Percentiles rank a stretch among this genome's conserved stretches.
Evolutionary conservation across 2,888 invertebrate species (phyloP).

Genomic region (Julus scanicus): DNA sequence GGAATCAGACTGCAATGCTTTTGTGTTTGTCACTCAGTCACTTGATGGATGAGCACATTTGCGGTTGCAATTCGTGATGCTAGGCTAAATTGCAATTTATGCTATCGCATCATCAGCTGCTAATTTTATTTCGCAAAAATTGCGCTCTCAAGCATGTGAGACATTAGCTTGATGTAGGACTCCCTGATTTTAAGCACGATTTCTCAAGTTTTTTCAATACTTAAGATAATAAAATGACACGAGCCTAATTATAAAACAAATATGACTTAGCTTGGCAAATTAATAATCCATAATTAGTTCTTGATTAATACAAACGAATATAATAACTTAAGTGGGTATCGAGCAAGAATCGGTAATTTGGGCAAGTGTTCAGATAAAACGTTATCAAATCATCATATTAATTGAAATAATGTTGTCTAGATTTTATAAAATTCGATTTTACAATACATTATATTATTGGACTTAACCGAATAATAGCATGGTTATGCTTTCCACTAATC

Average conservation of each 20-base stretch:
- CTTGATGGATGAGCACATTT: conserved; percentile 1
- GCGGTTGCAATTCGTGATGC: not conserved
- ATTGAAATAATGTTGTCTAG: no score
- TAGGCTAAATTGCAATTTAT: not conserved
- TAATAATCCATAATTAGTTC: no score
- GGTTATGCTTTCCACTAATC: no score
- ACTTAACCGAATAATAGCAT: no score
- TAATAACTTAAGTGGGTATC: no score
- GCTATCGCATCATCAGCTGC: not conserved
- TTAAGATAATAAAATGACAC: not conserved
- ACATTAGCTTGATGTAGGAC: not conserved
- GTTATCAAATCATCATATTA: no score
- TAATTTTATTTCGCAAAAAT: not conserved
- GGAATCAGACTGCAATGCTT: not conserved
- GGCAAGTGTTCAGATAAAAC: no score
- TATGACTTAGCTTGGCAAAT: not conserved
- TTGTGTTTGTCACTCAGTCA: not conserved
- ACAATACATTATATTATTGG: no score
- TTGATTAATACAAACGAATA: no score
- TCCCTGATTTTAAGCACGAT: not conserved
- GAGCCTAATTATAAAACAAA: not conserved
- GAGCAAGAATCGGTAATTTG: no score
- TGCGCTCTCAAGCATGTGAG: not conserved
- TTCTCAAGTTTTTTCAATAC: not conserved
- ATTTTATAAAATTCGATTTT: no score